Percentiles rank a stretch among this genome's conserved stretches.
phyloP scores from a whole-genome alignment of 2,888 invertebrate genomes.

The Dynastes maya region DNA sequence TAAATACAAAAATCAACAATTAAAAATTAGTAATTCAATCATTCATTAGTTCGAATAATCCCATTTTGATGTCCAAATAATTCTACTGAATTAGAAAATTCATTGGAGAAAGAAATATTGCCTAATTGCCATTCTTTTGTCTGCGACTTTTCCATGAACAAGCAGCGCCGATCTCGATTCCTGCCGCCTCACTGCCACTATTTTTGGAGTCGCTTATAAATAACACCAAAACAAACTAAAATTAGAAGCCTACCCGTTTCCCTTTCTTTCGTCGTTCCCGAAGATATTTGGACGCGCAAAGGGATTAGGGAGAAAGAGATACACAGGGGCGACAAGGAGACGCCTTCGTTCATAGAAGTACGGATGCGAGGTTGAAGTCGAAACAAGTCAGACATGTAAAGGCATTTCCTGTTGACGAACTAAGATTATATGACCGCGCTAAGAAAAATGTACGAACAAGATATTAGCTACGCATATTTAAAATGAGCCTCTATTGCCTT shows the following conservation, averaged over 20 bases:
- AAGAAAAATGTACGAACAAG: constrained; percentile 32
- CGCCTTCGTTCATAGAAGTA: constrained; percentile 42
- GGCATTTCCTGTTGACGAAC: constrained; percentile 57
- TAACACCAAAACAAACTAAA: constrained; percentile 53
- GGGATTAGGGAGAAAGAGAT: constrained; percentile 39
- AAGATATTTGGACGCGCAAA: constrained; percentile 50
- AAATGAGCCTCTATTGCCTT: too few relatives aligned
- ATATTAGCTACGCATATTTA: not conserved
- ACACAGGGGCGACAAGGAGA: constrained; percentile 44
- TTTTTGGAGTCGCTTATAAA: constrained; percentile 49
- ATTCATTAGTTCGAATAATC: too few relatives aligned
- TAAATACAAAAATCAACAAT: too few relatives aligned
- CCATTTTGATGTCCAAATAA: too few relatives aligned
- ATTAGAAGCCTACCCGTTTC: constrained; percentile 49
- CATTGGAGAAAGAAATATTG: constrained; percentile 21
- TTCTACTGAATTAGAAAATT: not conserved
- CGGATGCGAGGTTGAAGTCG: constrained; percentile 38
- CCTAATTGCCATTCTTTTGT: constrained; percentile 28
- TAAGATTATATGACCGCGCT: constrained; percentile 28
- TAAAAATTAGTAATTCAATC: too few relatives aligned
- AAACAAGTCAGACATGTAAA: constrained; percentile 53
- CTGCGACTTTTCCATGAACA: constrained; percentile 35
- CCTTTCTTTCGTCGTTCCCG: constrained; percentile 47
- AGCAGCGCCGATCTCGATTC: constrained; percentile 31
- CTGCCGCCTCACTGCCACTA: constrained; percentile 40